Conservation (phyloP, 2,888 invertebrate species). For the Drosophila conformis region DNA sequence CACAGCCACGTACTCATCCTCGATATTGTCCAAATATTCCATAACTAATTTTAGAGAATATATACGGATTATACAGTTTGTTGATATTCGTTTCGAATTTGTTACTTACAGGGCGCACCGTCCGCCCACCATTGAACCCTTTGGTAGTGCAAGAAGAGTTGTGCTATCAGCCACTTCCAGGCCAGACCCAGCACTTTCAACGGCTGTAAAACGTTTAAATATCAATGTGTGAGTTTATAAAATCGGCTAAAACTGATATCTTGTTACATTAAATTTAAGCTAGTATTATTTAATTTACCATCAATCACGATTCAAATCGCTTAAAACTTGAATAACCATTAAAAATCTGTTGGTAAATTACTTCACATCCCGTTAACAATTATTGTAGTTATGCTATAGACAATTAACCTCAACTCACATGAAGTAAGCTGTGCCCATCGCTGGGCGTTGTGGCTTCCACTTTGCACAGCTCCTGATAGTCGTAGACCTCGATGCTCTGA, state of each 20-base stretch:
- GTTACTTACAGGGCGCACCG: conserved; percentile 82
- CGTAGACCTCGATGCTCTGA: conserved; percentile 91
- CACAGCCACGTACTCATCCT: conserved; percentile 85
- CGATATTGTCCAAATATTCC: conserved; percentile 85
- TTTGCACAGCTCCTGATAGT: conserved; percentile 93
- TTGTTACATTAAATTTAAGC: not conserved
- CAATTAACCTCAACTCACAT: conserved; percentile 66
- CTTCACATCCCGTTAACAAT: not conserved
- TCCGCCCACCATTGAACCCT: conserved; percentile 83
- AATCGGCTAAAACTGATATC: not conserved
- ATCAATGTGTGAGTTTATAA: not conserved
- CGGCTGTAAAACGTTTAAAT: conserved; percentile 82
- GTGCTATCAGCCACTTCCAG: conserved; percentile 85
- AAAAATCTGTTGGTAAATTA: not conserved
- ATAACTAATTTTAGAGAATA: conserved; percentile 67
- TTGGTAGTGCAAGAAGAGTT: conserved; percentile 83
- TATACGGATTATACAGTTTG: not conserved
- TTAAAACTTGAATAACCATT: not conserved
- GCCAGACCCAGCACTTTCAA: conserved; percentile 81
- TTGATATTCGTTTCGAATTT: not conserved
- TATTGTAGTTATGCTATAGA: not conserved
- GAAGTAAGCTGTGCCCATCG: conserved; percentile 75
- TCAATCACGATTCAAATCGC: not conserved
- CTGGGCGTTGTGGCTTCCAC: conserved; percentile 83
- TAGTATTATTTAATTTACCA: not conserved